Base-by-base conservation (phyloP, 2,888 invertebrate genomes). In the Crepidodera aurea region DNA sequence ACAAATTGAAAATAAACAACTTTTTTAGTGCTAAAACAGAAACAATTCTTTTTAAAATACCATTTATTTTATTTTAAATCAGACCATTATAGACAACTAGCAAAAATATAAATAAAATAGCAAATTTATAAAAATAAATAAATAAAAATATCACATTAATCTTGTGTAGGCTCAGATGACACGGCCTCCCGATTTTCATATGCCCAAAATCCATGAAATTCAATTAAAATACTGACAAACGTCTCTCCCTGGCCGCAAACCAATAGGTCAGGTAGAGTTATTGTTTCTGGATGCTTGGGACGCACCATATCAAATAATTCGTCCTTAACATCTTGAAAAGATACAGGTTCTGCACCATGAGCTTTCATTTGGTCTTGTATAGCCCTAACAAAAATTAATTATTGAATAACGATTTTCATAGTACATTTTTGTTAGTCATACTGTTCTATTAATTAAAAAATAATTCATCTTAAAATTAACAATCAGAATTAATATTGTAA, bases 261-360 rank as follows among this genome's bases (percentile, higher is more conserved):
- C 48, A 94, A 85, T 55, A 98, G 85, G 83, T 98, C 97, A 71
- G 89, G 88, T 1, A 96, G 82, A 0, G 95, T 96, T 69, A 98
- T 96, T 78, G 88, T 87, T 7, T 88, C 84, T 0, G 94, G 91
- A 80, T 96, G 88, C 61, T 85, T 87, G 0, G 97, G 96, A 66
- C 94, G 90, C 1, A 97, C 94, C 97, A 98, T 98, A 83, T 98
- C 98, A 83, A 96, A 98, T 70, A 98, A 93, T 83, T 98, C 97
- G 83, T 98, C 96, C 79, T 96, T 96, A 0, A 98, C 92, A 82
- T 98, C 96, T 71, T 95, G 91, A 79, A 97, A 96, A 71, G 89
- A 89, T 0, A 96, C 93, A 0, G 92, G 90, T 68, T 95, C 94
- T n/a, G 93, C 93, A 22, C 92, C 92, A 78, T 94, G 92, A 5